These are phyloP conservation scores for Mamestra configurata DNA, from an alignment of 1,140 invertebrate genomes.

Conservation along the genomic window DNA sequence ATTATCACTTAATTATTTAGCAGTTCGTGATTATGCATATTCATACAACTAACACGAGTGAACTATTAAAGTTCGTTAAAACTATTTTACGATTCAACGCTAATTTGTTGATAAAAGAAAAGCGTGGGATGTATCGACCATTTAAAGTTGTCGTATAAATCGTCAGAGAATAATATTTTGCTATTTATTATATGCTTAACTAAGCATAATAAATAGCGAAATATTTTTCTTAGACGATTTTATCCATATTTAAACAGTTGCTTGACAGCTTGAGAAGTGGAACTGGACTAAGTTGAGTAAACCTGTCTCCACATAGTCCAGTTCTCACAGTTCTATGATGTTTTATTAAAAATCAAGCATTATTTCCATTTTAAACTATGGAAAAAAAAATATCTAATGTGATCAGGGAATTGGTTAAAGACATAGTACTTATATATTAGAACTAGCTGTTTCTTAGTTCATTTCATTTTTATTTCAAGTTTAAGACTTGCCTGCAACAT, in stretches of 20 bases:
- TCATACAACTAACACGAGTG: background rate
- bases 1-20: constrained; percentile 24
- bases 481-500: constrained; percentile 1
- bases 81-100: background rate
- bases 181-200: background rate
- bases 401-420: no score
- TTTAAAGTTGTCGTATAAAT: background rate
- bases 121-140: background rate
- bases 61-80: constrained; percentile 5
- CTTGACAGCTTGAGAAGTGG: no score
- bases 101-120: background rate
- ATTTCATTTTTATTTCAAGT: background rate
- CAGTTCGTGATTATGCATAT: constrained; percentile 27
- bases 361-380: no score
- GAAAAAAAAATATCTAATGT: no score
- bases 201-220: no score
- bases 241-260: background rate
- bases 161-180: background rate
- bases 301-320: background rate
- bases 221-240: no score
- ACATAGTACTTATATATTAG: no score
- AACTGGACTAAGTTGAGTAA: no score
- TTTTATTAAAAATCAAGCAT: background rate
- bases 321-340: background rate
- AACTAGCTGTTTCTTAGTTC: no score